Evolutionary conservation across 2,113 vertebrate species (phyloP).

Genomic region (Silurus glanis): DNA sequence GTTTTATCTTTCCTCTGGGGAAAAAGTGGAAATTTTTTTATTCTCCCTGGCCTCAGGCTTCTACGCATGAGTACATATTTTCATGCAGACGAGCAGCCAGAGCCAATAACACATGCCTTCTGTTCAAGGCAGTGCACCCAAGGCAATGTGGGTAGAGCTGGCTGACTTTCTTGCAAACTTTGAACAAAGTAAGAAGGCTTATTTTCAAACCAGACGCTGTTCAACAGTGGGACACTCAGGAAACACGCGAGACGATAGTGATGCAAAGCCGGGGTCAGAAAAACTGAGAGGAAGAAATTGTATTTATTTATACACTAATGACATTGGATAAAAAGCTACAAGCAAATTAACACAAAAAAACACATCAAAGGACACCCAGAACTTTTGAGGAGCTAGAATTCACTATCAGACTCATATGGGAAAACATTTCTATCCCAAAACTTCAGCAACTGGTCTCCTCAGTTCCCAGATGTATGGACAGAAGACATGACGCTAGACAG

Average conservation of each 20-base stretch:
- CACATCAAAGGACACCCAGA: no score
- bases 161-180: not conserved
- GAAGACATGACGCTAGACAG: no score
- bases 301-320: not conserved
- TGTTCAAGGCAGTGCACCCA: not conserved
- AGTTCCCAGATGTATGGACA: no score
- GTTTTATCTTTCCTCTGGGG: not conserved
- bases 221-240: not conserved
- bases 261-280: not conserved
- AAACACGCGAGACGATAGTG: not conserved
- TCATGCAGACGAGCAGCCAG: slow-evolving; percentile 2
- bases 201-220: not conserved
- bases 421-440: no score
- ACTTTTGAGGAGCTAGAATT: no score
- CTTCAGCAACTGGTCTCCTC: no score
- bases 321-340: not conserved
- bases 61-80: not conserved
- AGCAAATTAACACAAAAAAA: not conserved
- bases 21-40: not conserved
- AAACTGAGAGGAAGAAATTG: no score
- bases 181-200: slow-evolving; percentile 8
- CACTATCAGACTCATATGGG: no score
- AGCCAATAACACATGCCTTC: not conserved
- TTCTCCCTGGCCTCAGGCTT: not conserved
- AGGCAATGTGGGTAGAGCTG: not conserved